Evolutionary conservation across 2,888 invertebrate species (phyloP).

Genomic region (Phengaris arion): DNA sequence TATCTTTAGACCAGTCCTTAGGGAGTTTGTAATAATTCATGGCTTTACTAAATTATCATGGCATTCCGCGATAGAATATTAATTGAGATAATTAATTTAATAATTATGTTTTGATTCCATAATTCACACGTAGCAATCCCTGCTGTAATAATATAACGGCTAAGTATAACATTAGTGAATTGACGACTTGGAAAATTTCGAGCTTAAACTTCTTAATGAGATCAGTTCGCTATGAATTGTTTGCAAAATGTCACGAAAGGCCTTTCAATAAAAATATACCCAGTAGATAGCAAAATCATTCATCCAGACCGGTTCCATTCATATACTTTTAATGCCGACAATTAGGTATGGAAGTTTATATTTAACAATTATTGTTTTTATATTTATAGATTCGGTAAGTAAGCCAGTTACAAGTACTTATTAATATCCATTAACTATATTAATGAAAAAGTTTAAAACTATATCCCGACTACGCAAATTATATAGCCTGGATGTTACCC

Average conservation of each 20-base stretch:
- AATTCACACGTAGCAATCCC: background rate
- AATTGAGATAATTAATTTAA: background rate
- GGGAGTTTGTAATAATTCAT: background rate
- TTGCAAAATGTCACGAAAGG: constrained; percentile 7
- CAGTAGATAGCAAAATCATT: background rate
- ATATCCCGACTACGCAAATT: too few relatives aligned
- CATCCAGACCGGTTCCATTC: background rate
- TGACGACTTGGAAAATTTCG: background rate
- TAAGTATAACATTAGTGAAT: background rate
- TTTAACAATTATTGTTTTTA: too few relatives aligned
- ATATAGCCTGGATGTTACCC: too few relatives aligned
- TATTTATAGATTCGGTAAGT: too few relatives aligned
- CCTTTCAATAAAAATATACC: constrained; percentile 1
- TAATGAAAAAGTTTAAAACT: too few relatives aligned
- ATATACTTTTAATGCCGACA: background rate
- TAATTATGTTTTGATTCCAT: background rate
- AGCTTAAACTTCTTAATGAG: constrained; percentile 11
- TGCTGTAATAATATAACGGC: background rate
- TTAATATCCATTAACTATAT: too few relatives aligned
- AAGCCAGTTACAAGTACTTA: too few relatives aligned
- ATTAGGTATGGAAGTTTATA: background rate
- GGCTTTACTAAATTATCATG: background rate
- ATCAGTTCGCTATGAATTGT: constrained; percentile 4
- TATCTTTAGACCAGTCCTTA: background rate
- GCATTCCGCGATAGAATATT: background rate